These are phyloP conservation scores for Propithecus coquereli DNA, from an alignment of 2,113 vertebrate genomes.

Conservation along the genomic window DNA sequence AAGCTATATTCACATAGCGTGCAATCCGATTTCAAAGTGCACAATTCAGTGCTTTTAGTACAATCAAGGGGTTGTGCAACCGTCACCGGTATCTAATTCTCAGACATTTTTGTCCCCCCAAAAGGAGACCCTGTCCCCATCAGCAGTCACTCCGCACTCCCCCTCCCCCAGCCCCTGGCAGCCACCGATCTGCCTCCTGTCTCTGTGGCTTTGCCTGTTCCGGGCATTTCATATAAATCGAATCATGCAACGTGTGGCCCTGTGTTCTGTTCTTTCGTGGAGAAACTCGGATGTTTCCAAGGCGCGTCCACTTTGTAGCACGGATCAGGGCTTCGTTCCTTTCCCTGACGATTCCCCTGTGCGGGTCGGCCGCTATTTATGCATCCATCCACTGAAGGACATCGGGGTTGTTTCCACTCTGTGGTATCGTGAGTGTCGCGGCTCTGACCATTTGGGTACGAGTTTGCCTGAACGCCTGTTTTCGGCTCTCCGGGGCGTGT, in stretches of 20 bases:
- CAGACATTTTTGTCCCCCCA: neutral
- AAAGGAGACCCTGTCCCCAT: neutral
- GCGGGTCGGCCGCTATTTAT: fast-evolving
- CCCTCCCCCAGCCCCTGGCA: neutral
- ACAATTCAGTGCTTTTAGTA: neutral
- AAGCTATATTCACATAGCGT: neutral
- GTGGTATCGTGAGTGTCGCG: neutral
- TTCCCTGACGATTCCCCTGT: neutral
- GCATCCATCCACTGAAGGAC: neutral
- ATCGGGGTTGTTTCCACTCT: neutral
- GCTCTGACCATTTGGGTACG: neutral
- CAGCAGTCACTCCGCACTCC: neutral
- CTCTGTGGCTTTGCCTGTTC: neutral
- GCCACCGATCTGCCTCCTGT: no score
- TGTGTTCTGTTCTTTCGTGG: neutral
- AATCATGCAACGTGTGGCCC: neutral
- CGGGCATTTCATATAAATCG: neutral
- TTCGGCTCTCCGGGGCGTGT: neutral
- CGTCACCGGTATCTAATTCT: neutral
- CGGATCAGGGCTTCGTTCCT: neutral
- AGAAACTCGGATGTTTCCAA: neutral
- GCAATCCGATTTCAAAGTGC: neutral
- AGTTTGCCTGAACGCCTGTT: neutral
- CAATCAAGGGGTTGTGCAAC: neutral
- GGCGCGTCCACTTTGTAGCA: fast-evolving